Base-by-base conservation (phyloP, 2,888 invertebrate genomes). In the Eupithecia tripunctaria region DNA sequence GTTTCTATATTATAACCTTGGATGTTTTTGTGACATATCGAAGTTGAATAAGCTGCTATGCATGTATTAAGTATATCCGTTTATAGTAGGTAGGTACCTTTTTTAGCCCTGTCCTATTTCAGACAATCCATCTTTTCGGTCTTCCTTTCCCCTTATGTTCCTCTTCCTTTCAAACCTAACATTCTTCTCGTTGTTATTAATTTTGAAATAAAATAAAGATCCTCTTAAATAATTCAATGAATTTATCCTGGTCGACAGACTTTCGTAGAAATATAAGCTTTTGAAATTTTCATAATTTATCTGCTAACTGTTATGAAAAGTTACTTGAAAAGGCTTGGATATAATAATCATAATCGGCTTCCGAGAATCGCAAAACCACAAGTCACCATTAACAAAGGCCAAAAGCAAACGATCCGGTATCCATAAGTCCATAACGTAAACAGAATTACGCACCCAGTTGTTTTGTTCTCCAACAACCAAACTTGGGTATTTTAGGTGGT, bases 401-500 rank as follows among this genome's bases (percentile, higher is more conserved):
- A 72, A 67, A n/a, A 21, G 32, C 36, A 47, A 74, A 27, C 59
- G 36, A 47, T 56, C 60, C 71, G 38, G 68, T 68, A 51, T 62
- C 25, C 67, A 71, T 71, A 71, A 74, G 51, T 67, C 43, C n/a
- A 71, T 71, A 74, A 72, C 67, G 43, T 68, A 70, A 72, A 72
- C 70, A 66, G 68, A 56, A 74, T 67, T 65, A 71, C 66, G 59
- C 68, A 59, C 69, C 51, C 66, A n/a, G 74, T 70, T 71, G 76
- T 77, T 73, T 76, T 70, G 76, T 75, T 73, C 72, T 56, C 72
- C 75, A 74, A 76, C 71, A 68, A 70, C 69, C 41, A 68, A 76
- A 76, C 73, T 79, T 73, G 47, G 47, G 71, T 70, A 70, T 71
- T 78, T 78, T 70, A 64, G 73, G 47, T 56, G 47, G 56, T 72